Evolutionary conservation across 2,113 vertebrate species (phyloP), one percentile per base, ranked within the genome.

Genomic region (Ictalurus punctatus): DNA sequence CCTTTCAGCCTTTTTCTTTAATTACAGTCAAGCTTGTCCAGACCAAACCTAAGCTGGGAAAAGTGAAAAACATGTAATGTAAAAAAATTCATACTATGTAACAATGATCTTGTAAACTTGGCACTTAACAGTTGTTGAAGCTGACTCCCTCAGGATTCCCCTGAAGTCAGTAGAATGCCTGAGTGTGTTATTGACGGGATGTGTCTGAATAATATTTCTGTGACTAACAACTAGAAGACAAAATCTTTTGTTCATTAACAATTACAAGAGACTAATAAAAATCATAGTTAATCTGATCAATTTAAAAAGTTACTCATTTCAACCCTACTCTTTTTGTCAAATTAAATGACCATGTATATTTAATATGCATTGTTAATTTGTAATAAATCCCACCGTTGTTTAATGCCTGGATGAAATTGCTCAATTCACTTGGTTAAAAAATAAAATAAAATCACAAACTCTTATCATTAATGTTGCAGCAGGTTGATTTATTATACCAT

Each of bases 401-500:
- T 48, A 83, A 23, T 21, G 23, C 10, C 34, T 80, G 4, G 9
- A n/a, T 16, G 40, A 80, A 30, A 1, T 21, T 61, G 17, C 73
- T 80, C 27, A 48, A 30, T 25, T 74, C 12, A 59, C 54, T 30
- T 37, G 13, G 8, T 25, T 48, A 48, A 56, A 16, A 54, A 59
- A n/a, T n/a, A n/a, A 21, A 54, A 86, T 27, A 69, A 85, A 74
- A 0, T 17, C 58, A 82, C 27, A 65, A 67, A 58, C 48, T 13
- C 7, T n/a, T 6, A 10, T 5, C 25, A 21, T 58, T 19, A 56
- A 61, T 86, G 88, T 85, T 92, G 84, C 87, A 85, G 86, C 37
- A 85, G 91, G 87, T 84, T 81, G 30, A 91, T 82, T 95, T 94
- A 95, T 95, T 95, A 92, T 91, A 92, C 91, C 84, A 56, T 83